phyloP scores from a whole-genome alignment of 1,140 invertebrate species.

The Atta colombica region DNA sequence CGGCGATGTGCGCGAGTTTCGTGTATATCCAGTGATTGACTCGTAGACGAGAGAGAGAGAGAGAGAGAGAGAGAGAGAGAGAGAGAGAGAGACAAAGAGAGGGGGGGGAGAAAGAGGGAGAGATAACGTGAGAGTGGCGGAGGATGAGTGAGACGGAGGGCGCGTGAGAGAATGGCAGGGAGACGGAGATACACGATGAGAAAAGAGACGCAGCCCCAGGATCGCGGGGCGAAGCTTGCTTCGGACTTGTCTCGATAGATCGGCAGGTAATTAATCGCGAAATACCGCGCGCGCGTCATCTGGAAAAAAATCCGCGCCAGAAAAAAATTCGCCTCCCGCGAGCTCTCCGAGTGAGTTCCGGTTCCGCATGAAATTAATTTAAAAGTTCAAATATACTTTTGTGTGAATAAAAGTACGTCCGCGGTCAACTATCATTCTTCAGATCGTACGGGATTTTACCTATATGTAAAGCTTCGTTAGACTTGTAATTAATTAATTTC shows the following conservation, averaged over 20 bases:
- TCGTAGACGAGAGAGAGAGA: constrained; percentile 63
- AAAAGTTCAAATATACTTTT: constrained; percentile 61
- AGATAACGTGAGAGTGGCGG: constrained; percentile 27
- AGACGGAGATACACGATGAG: constrained; percentile 22
- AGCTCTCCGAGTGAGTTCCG: constrained; percentile 2
- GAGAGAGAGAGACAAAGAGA: too few species aligned
- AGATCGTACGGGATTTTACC: constrained; percentile 12
- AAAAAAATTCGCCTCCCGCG: constrained; percentile 42
- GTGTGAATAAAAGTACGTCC: constrained; percentile 23
- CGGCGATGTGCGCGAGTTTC: constrained; percentile 79
- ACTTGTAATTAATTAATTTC: not conserved
- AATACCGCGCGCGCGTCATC: constrained; percentile 69
- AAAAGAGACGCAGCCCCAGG: constrained; percentile 46
- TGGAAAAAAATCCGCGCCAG: constrained; percentile 48
- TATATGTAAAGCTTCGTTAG: not conserved
- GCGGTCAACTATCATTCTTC: constrained; percentile 42
- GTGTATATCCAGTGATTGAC: constrained; percentile 83
- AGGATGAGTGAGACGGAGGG: constrained; percentile 25
- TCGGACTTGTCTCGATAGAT: constrained; percentile 75
- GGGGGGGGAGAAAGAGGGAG: constrained; percentile 22
- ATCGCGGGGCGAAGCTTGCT: constrained; percentile 57
- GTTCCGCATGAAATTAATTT: constrained; percentile 59
- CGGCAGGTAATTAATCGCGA: constrained; percentile 78
- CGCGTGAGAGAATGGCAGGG: constrained; percentile 24
- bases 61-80: constrained; percentile 12